Base-by-base conservation (phyloP, 2,888 invertebrate genomes). In the Julus scandinavius region DNA sequence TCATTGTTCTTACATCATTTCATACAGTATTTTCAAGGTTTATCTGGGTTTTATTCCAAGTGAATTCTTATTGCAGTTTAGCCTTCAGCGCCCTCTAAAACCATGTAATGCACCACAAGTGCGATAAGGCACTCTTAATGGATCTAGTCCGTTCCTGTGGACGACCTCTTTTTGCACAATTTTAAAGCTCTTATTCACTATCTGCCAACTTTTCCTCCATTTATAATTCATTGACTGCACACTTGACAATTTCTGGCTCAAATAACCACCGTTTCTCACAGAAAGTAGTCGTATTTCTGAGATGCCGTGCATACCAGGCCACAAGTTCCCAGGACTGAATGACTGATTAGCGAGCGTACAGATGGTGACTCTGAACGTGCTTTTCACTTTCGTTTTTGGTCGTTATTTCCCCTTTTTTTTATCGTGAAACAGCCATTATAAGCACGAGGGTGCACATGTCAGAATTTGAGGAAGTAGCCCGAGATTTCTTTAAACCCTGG, bases 231-330 rank as follows among this genome's bases (percentile, higher is more conserved):
- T 80, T 80, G 80, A 38, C 80, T 80, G 80, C 72, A 20, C 80
- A 80, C 80, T 80, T 80, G 80, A 80, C 80, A 80, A 80, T 80
- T 80, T 80, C 38, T 80, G 80, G 80, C 80, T 80, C 80, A 80
- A 80, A 80, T 80, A 80, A 80, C 80, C 80, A 80, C 80, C 80
- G 80, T 80, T 80, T 80, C 80, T 80, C 80, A 80, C 80, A 80
- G 80, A 80, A 38, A 29, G 80, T 80, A 20, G 80, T 80, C 38
- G 80, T 80, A 80, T 80, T 80, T 80, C 80, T 80, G 80, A 80
- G 80, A 80, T 80, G 80, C 80, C 80, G 9, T 80, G 80, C 80
- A 80, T 80, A 80, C 80, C 80, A 80, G 80, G 38, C 80, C 80
- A 80, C 80, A 38, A 80, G 80, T 80, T 80, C 80, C 80, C 80